phyloP scores from a whole-genome alignment of 2,113 vertebrate species.

The Ranitomeya variabilis region DNA sequence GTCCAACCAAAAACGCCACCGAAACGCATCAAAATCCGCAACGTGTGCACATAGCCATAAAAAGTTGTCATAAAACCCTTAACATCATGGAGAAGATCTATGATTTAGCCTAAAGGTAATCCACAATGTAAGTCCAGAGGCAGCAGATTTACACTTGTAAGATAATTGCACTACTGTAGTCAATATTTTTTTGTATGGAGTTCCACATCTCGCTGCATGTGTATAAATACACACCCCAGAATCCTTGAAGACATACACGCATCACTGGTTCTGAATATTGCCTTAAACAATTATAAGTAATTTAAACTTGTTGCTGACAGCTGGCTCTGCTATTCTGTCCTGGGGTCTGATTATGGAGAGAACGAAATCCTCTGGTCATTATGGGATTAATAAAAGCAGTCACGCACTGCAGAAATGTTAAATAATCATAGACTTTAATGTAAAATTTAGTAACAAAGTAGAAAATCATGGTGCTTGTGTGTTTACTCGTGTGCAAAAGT shows the following conservation, averaged over 20 bases:
- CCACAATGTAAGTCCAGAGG: not conserved
- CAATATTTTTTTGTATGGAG: not conserved
- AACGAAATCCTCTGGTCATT: not conserved
- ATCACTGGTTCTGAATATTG: not conserved
- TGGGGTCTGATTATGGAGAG: not conserved
- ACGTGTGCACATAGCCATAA: too few relatives aligned
- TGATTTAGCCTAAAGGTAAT: not conserved
- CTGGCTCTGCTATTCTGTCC: not conserved
- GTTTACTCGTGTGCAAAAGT: not conserved
- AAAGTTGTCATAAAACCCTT: too few relatives aligned
- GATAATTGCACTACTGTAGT: not conserved
- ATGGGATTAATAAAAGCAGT: not conserved
- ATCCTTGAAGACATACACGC: not conserved
- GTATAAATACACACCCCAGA: not conserved
- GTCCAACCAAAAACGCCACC: too few relatives aligned
- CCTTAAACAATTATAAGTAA: not conserved
- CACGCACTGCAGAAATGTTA: not conserved
- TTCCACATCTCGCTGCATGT: not conserved
- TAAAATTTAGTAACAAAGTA: not conserved
- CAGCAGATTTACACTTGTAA: too few relatives aligned
- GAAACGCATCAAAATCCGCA: too few relatives aligned
- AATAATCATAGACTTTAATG: not conserved
- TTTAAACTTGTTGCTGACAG: constrained; percentile 4
- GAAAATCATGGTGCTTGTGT: not conserved
- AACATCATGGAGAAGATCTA: not conserved